Conservation (phyloP, 2,888 invertebrate species). For the Frankliniella fusca region DNA sequence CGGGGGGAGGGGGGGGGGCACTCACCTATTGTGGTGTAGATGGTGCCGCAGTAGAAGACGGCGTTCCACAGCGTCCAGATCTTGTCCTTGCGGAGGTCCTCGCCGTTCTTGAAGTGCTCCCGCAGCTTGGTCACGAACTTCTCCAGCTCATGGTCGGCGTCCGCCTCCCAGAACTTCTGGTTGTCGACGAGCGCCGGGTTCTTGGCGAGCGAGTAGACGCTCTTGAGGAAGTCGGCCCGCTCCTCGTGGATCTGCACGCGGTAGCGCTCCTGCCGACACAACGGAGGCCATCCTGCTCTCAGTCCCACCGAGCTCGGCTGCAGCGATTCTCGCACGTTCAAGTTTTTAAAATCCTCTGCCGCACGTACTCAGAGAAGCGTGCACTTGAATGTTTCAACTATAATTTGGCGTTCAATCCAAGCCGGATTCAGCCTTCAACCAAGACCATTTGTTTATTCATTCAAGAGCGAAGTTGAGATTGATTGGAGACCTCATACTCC, state of each 20-base stretch:
- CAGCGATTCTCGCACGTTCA: no score
- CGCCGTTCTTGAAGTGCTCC: constrained; percentile 49
- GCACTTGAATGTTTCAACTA: no score
- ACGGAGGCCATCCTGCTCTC: not conserved
- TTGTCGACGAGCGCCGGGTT: constrained; percentile 46
- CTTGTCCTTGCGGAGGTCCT: constrained; percentile 46
- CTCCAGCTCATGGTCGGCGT: constrained; percentile 50
- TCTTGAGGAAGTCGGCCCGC: constrained; percentile 36
- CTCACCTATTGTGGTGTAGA: constrained; percentile 86
- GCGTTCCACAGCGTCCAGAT: constrained; percentile 83
- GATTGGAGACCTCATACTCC: no score
- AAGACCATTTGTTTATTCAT: no score
- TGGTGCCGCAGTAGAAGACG: constrained; percentile 81
- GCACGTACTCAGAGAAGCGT: no score
- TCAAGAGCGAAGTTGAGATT: no score
- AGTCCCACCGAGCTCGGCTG: no score
- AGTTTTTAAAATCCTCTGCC: no score
- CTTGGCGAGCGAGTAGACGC: constrained; percentile 43
- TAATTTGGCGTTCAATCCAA: no score
- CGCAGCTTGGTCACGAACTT: constrained; percentile 56
- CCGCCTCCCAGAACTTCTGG: constrained; percentile 51
- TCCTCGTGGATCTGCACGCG: constrained; percentile 38
- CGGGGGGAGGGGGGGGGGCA: not conserved
- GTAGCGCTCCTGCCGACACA: constrained; percentile 32
- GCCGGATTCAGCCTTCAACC: no score